phyloP scores from a whole-genome alignment of 2,113 vertebrate species.

The Garra rufa region DNA sequence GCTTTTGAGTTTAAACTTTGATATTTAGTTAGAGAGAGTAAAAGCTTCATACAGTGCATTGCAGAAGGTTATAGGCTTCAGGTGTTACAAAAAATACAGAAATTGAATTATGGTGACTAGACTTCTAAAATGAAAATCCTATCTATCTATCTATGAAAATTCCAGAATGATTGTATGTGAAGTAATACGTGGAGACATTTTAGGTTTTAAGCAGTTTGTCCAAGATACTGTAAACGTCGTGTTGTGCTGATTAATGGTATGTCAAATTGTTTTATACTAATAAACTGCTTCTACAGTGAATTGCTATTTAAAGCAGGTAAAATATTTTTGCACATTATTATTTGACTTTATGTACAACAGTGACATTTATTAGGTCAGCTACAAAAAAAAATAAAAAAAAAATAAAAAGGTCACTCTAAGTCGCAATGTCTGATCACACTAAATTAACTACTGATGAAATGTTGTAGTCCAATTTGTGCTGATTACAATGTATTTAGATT shows the following conservation, averaged over 20 bases:
- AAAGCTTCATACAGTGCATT: constrained; percentile 26
- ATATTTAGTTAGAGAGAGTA: constrained; percentile 62
- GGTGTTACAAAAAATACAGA: constrained; percentile 1
- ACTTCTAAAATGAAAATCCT: not conserved
- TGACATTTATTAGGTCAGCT: not conserved
- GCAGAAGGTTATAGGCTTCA: constrained; percentile 39
- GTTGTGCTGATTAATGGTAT: not conserved
- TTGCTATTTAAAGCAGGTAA: too few relatives aligned
- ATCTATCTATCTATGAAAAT: too few relatives aligned
- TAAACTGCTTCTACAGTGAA: too few relatives aligned
- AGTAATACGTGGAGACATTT: too few relatives aligned
- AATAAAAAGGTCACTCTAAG: too few relatives aligned
- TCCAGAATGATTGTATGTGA: too few relatives aligned
- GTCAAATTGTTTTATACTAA: not conserved
- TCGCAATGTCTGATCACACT: not conserved
- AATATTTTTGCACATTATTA: not conserved
- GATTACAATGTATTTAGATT: too few relatives aligned
- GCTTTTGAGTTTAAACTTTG: constrained; percentile 71
- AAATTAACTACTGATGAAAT: not conserved
- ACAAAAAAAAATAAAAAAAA: not conserved
- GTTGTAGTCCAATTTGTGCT: too few relatives aligned
- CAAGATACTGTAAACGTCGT: not conserved
- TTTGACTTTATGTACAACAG: not conserved
- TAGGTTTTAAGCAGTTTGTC: not conserved
- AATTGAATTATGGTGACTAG: not conserved